Conservation (phyloP, 2,797 vertebrate species). For the Ataeniobius toweri region DNA sequence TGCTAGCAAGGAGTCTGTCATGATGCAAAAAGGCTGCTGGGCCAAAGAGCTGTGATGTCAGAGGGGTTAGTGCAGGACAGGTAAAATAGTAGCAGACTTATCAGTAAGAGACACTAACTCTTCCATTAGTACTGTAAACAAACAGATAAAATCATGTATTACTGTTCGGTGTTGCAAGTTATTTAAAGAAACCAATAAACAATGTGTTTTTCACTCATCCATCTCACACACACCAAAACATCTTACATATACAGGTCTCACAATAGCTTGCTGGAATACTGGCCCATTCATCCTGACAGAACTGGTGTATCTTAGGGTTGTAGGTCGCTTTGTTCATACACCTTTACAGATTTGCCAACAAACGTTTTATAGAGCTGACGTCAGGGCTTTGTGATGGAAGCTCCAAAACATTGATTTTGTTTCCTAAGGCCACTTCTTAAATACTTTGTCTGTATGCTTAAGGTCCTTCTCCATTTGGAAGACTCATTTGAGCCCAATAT, state of each 20-base stretch:
- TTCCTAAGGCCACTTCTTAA: no score
- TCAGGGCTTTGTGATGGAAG: no score
- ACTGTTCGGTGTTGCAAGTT: background rate
- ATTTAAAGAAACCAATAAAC: background rate
- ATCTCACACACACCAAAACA: background rate
- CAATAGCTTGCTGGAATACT: no score
- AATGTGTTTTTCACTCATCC: background rate
- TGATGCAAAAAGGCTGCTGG: constrained; percentile 55
- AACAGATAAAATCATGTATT: background rate
- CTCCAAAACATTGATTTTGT: no score
- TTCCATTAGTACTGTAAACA: background rate
- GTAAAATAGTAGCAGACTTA: constrained; percentile 18
- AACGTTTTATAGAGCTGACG: no score
- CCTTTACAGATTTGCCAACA: no score
- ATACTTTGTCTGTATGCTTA: background rate
- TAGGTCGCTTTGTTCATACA: no score
- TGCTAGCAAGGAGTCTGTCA: constrained; percentile 69
- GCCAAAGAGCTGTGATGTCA: constrained; percentile 57
- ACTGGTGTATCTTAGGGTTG: no score
- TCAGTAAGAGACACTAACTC: constrained; percentile 19
- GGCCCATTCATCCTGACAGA: no score
- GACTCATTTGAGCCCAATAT: no score
- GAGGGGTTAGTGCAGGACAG: constrained; percentile 70
- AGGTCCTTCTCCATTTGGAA: background rate
- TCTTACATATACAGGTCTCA: background rate